Evolutionary conservation across 1,140 invertebrate species (phyloP).

Genomic region (Acromyrmex heyeri): DNA sequence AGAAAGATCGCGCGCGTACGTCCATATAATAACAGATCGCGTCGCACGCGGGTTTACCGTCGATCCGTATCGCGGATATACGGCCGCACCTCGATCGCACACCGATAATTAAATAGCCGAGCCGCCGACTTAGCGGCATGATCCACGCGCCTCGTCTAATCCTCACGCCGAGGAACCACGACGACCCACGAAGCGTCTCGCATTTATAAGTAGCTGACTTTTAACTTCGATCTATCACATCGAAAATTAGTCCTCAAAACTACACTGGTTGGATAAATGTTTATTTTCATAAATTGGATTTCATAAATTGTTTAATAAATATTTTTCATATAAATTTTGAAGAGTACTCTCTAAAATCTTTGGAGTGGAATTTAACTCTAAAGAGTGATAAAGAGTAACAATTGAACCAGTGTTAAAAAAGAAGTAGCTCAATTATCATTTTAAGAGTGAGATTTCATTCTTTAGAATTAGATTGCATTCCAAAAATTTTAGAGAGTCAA

Average conservation of each 20-base stretch:
- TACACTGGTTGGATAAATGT: not conserved
- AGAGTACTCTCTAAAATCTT: not conserved
- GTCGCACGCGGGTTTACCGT: conserved; percentile 55
- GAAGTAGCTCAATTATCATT: no score
- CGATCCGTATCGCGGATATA: conserved; percentile 65
- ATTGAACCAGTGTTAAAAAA: no score
- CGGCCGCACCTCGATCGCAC: conserved; percentile 57
- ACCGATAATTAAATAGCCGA: conserved; percentile 75
- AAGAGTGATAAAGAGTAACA: no score
- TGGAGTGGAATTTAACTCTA: no score
- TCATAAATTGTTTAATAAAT: conserved; percentile 8
- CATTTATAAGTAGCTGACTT: not conserved
- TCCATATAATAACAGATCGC: conserved; percentile 75
- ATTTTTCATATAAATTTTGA: not conserved
- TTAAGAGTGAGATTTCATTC: no score
- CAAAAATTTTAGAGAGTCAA: no score
- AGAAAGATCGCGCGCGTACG: conserved; percentile 41
- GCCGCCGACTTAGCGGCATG: conserved; percentile 37
- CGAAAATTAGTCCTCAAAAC: not conserved
- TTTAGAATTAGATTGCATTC: no score
- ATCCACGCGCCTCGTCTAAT: conserved; percentile 57
- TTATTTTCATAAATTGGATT: not conserved
- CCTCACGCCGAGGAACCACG: not conserved
- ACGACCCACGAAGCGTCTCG: not conserved
- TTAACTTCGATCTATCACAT: not conserved